Conservation (phyloP, 2,888 invertebrate species). For the Aleiodes alternator region DNA sequence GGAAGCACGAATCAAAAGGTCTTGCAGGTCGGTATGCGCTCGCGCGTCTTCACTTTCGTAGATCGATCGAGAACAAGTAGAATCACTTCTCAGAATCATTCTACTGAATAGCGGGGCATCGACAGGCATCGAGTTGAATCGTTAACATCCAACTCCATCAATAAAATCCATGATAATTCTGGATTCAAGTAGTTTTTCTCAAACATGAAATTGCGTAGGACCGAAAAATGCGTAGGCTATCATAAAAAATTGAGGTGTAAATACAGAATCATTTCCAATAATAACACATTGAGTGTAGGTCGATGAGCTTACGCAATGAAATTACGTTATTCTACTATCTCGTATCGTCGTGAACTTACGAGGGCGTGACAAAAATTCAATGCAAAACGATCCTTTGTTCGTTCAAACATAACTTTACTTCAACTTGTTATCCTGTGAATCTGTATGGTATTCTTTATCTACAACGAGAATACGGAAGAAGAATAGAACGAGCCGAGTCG, state of each 20-base stretch:
- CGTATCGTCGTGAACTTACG: constrained; percentile 52
- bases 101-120: not conserved
- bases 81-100: constrained; percentile 48
- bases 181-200: no score
- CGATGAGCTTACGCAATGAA: constrained; percentile 35
- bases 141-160: constrained; percentile 10
- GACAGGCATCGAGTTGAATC: constrained; percentile 10
- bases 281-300: constrained; percentile 19
- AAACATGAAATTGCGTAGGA: not conserved
- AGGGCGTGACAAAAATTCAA: constrained; percentile 57
- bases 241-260: not conserved
- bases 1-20: constrained; percentile 47
- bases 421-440: constrained; percentile 19
- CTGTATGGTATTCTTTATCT: not conserved
- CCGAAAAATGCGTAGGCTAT: constrained; percentile 1
- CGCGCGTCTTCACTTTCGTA: constrained; percentile 56
- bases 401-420: constrained; percentile 52
- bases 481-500: not conserved
- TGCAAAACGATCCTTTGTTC: constrained; percentile 57
- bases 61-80: constrained; percentile 45
- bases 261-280: constrained; percentile 7
- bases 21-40: constrained; percentile 46
- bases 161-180: not conserved
- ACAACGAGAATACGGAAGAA: not conserved
- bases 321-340: constrained; percentile 42